Conservation (phyloP, 92 coral and sea anemone genomes). For the Anthopleura xanthogrammica region DNA sequence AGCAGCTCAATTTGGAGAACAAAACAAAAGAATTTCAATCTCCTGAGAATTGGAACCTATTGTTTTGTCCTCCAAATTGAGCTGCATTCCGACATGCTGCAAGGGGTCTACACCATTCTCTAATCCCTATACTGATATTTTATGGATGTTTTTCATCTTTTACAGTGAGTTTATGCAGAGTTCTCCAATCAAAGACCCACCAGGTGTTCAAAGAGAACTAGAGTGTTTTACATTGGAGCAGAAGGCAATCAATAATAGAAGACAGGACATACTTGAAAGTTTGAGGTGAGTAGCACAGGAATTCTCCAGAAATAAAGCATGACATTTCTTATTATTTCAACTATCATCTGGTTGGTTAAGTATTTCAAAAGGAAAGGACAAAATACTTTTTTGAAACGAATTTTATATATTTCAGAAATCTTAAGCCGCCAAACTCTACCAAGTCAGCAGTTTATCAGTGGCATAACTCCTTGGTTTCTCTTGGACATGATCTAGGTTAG, state of each 20-base stretch:
- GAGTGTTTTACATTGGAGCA: conserved; percentile 81
- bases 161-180: conserved; percentile 85
- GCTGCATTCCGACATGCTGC: too few relatives aligned
- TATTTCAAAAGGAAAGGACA: background rate
- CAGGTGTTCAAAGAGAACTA: conserved; percentile 66
- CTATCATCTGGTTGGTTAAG: too few relatives aligned
- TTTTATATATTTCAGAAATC: conserved; percentile 45
- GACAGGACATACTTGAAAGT: conserved; percentile 81
- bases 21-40: too few relatives aligned
- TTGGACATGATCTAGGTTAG: conserved; percentile 82
- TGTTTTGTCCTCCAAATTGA: too few relatives aligned
- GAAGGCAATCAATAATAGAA: conserved; percentile 59
- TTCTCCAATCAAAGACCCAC: conserved; percentile 70
- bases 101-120: too few relatives aligned
- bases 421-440: conserved; percentile 95
- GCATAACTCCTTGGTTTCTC: conserved; percentile 61
- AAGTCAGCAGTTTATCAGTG: conserved; percentile 97
- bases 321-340: too few relatives aligned
- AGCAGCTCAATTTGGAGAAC: too few relatives aligned
- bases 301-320: too few relatives aligned
- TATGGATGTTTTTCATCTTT: background rate
- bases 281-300: conserved; percentile 77
- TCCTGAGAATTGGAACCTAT: too few relatives aligned
- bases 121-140: too few relatives aligned
- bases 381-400: background rate